Conservation (phyloP, 2,888 invertebrate genomes). For the Odontocerum albicorne region DNA sequence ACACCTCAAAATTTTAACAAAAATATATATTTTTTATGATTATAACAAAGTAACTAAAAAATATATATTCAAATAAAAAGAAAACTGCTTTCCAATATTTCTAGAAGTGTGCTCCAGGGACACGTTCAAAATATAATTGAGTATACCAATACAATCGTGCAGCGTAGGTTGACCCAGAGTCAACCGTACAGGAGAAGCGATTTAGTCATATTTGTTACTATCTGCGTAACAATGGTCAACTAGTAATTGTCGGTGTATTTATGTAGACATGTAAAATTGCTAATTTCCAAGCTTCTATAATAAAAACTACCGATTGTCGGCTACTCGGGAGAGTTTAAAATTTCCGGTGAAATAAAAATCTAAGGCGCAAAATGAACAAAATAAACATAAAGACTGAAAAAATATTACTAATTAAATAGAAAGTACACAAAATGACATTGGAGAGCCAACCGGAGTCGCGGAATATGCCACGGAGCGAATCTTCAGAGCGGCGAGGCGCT, state of each 20-base stretch:
- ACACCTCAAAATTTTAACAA: too few relatives aligned
- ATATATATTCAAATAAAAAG: too few relatives aligned
- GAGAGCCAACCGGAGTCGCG: constrained; percentile 8
- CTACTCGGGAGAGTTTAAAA: constrained; percentile 6
- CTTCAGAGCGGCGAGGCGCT: constrained; percentile 15
- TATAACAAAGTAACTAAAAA: too few relatives aligned
- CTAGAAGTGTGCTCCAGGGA: too few relatives aligned
- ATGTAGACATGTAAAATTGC: constrained; percentile 1
- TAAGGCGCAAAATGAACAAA: constrained; percentile 7
- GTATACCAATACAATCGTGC: too few relatives aligned
- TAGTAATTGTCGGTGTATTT: not conserved
- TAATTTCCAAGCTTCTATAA: constrained; percentile 3
- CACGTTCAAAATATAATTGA: too few relatives aligned
- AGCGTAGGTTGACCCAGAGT: too few relatives aligned
- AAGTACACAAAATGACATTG: constrained; percentile 4
- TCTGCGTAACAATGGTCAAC: not conserved
- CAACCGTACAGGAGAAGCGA: too few relatives aligned
- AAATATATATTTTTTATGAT: too few relatives aligned
- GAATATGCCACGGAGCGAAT: constrained; percentile 4
- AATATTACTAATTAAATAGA: constrained; percentile 10
- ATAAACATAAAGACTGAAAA: constrained; percentile 2
- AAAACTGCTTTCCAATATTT: too few relatives aligned
- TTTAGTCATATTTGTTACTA: too few relatives aligned
- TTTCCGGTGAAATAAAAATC: constrained; percentile 1
- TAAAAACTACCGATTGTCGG: constrained; percentile 1